These are phyloP conservation scores for Netelia melanura DNA, from an alignment of 2,888 invertebrate genomes.

Conservation along the genomic window DNA sequence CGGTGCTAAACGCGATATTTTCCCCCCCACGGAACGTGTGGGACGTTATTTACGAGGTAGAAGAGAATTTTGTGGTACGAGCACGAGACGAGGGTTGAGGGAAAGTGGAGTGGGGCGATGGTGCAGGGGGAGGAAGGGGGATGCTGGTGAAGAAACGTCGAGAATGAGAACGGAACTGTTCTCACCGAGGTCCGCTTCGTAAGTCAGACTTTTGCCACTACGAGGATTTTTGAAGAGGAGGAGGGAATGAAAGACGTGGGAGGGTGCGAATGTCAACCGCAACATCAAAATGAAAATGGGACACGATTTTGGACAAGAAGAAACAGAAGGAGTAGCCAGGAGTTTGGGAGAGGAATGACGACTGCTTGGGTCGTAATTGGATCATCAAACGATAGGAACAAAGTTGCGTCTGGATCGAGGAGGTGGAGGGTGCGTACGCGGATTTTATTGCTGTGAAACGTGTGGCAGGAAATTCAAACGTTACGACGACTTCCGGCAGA, in stretches of 20 bases:
- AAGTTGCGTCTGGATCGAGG: constrained; percentile 10
- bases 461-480: too few relatives aligned
- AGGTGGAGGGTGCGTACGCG: too few relatives aligned
- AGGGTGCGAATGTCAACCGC: constrained; percentile 37
- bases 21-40: constrained; percentile 64
- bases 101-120: neutral
- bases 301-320: constrained; percentile 42
- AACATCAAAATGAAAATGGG: constrained; percentile 61
- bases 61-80: constrained; percentile 11
- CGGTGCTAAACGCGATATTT: constrained; percentile 20
- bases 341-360: constrained; percentile 35
- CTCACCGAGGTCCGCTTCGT: constrained; percentile 30
- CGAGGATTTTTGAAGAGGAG: constrained; percentile 25
- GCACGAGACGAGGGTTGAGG: neutral
- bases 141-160: too few relatives aligned
- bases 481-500: constrained; percentile 39
- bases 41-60: constrained; percentile 78
- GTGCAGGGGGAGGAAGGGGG: too few relatives aligned
- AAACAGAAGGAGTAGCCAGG: neutral
- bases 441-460: too few relatives aligned
- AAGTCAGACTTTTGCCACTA: neutral
- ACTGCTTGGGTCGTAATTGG: constrained; percentile 60
- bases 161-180: constrained; percentile 16
- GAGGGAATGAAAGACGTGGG: constrained; percentile 47
- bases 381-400: constrained; percentile 47